phyloP scores from a whole-genome alignment of 2,797 vertebrate species.

The Danio kyathit region DNA sequence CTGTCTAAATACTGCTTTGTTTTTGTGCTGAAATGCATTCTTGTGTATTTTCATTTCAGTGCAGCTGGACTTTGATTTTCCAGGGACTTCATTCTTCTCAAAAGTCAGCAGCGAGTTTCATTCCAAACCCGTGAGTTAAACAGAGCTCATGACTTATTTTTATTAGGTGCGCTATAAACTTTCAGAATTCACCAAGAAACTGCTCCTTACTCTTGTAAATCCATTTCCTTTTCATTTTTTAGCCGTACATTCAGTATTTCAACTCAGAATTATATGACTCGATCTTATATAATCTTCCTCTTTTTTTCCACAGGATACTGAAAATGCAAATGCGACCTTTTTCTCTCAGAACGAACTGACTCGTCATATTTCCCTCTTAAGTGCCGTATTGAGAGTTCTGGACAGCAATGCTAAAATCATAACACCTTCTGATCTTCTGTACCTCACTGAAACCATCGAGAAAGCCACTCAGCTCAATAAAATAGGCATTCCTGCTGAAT shows the following conservation, averaged over 20 bases:
- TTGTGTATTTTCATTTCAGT: constrained; percentile 63
- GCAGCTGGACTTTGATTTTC: constrained; percentile 64
- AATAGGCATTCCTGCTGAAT: constrained; percentile 58
- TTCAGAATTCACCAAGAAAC: constrained; percentile 10
- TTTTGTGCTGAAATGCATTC: not conserved
- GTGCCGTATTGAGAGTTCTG: constrained; percentile 65
- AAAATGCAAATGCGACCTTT: constrained; percentile 61
- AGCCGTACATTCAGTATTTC: not conserved
- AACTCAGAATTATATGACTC: not conserved
- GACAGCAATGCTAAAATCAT: constrained; percentile 66
- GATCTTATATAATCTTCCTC: not conserved
- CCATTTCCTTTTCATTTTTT: not conserved
- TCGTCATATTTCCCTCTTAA: constrained; percentile 66
- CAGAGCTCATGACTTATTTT: constrained; percentile 10
- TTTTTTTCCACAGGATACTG: constrained; percentile 63
- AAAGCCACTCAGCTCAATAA: constrained; percentile 52
- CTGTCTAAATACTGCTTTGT: not conserved
- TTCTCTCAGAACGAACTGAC: constrained; percentile 62
- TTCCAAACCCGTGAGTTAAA: constrained; percentile 72
- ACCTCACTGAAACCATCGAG: constrained; percentile 72
- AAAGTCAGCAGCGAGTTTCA: constrained; percentile 66
- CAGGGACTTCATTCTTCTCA: constrained; percentile 74
- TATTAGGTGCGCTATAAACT: constrained; percentile 16
- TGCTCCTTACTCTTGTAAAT: not conserved
- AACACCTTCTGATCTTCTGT: constrained; percentile 71